Conservation (phyloP, 2,888 invertebrate species). For the Pachydiplax longipennis region DNA sequence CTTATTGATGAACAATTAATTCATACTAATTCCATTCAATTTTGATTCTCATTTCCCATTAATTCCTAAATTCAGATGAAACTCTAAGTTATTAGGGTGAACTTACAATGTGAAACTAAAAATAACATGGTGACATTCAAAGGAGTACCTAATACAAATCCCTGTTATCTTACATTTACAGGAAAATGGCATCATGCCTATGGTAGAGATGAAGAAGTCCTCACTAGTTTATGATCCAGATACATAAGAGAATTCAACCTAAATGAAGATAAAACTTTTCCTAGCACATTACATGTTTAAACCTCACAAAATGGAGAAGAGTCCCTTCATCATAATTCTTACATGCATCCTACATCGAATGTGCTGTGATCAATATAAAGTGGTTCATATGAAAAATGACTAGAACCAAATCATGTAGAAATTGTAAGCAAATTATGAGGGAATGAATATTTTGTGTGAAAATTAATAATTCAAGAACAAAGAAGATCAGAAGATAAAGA, state of each 20-base stretch:
- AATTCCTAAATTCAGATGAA: too few species aligned
- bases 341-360: constrained; percentile 41
- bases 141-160: neutral
- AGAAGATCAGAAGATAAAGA: neutral
- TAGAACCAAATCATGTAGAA: neutral
- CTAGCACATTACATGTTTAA: constrained; percentile 17
- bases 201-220: constrained; percentile 72
- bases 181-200: constrained; percentile 70
- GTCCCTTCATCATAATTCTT: constrained; percentile 28
- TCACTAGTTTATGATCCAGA: constrained; percentile 67
- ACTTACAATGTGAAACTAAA: too few species aligned
- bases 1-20: too few species aligned
- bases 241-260: constrained; percentile 57
- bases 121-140: too few species aligned
- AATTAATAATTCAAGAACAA: neutral
- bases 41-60: too few species aligned
- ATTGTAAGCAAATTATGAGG: neutral
- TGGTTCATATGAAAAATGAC: neutral
- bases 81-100: too few species aligned
- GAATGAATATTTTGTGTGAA: neutral
- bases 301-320: constrained; percentile 39
- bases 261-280: constrained; percentile 35
- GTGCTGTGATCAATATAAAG: constrained; percentile 23
- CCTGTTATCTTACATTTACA: constrained; percentile 55
- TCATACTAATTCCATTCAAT: too few species aligned